Base-by-base conservation (phyloP, 2,888 invertebrate species). In the Mythimna albipuncta region DNA sequence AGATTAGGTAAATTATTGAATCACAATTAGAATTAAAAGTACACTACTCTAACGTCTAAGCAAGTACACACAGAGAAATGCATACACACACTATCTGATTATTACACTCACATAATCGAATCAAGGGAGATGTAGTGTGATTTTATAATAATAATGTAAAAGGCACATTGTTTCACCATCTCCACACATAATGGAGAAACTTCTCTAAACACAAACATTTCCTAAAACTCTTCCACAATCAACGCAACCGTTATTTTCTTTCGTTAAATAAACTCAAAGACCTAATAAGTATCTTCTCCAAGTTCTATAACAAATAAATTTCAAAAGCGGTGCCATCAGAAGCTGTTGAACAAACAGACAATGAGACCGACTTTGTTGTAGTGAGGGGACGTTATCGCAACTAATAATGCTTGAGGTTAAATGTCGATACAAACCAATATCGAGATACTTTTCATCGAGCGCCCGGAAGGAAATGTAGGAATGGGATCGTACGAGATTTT, bases 351-450 rank as follows among this genome's bases (percentile, higher is more conserved):
- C 73, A 74, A 84, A 84, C 71, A 84, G 73, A 77, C 70, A 70
- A 58, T 72, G n/a, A 67, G 59, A 69, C 59, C 61, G 69, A 72
- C 73, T 75, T 79, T 75, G 75, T 79, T 75, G 54, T 83, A 85
- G 85, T 70, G 81, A 55, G 61, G 83, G 64, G 73, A 75, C 78
- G 73, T 58, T 81, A 83, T 82, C 84, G 57, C 57, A 58, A 57
- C 69, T 81, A 71, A 81, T 81, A 77, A 79, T 83, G 75, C 69
- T 79, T 62, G 69, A 75, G 77, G 82, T 87, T 85, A 86, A 84
- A 84, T 85, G 84, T 86, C 83, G 81, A 80, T 81, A 81, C 83
- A 81, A 85, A 86, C 79, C 79, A 77, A 84, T 69, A 79, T 72
- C 73, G 79, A 52, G 19, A 74, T 77, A 80, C 70, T 65, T 77